phyloP scores from a whole-genome alignment of 1,140 invertebrate species.

The Hyles vespertilio region DNA sequence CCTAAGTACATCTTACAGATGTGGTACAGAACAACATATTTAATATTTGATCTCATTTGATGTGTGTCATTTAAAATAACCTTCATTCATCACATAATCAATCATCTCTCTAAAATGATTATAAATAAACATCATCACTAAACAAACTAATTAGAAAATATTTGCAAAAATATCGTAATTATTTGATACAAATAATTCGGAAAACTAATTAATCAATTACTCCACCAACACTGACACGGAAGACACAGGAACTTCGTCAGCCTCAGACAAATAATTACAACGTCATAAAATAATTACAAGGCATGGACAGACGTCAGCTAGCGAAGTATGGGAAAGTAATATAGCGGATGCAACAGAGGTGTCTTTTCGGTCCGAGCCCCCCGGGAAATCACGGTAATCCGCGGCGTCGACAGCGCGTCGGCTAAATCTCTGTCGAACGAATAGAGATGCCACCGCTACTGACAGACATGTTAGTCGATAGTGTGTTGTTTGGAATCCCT shows the following conservation, averaged over 20 bases:
- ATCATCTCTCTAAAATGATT: too few species aligned
- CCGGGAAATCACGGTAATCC: conserved; percentile 71
- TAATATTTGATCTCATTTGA: too few species aligned
- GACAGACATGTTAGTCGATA: too few species aligned
- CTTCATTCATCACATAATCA: too few species aligned
- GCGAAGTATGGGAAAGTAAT: conserved; percentile 49
- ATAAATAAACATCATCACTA: too few species aligned
- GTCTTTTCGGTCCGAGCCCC: conserved; percentile 65
- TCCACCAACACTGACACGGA: not conserved
- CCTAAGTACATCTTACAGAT: too few species aligned
- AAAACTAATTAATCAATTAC: not conserved
- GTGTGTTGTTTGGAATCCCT: too few species aligned
- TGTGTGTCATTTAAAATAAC: too few species aligned
- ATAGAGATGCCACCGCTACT: conserved; percentile 4
- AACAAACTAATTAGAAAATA: too few species aligned
- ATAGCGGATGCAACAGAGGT: conserved; percentile 52
- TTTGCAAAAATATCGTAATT: too few species aligned
- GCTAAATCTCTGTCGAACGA: conserved; percentile 56
- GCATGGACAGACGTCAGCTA: conserved; percentile 25
- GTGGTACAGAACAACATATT: too few species aligned
- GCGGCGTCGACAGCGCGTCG: conserved; percentile 46
- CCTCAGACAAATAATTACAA: conserved; percentile 26
- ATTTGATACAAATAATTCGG: too few species aligned
- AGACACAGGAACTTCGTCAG: not conserved
- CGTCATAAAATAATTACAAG: conserved; percentile 44